Base-by-base conservation (phyloP, 2,113 vertebrate genomes). In the Dromiciops gliroides region DNA sequence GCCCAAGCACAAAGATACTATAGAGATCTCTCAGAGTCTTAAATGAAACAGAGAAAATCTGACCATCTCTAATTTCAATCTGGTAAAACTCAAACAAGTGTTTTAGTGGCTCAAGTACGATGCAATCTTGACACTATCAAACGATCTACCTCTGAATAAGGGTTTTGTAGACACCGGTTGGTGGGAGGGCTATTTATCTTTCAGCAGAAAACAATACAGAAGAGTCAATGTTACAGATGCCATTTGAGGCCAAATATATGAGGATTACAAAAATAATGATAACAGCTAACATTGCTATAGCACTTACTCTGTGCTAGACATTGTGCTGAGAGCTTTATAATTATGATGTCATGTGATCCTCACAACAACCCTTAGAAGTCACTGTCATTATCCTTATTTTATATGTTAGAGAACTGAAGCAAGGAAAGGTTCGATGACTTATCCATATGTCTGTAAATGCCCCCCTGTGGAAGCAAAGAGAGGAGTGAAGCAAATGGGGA, bases 41-140 rank as follows among this genome's bases (percentile, higher is more conserved):
- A 44, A 83, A 83, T 83, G 89, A 44, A 48, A 23, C 0, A 48
- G 92, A 52, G 31, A 51, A 14, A 48, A 90, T 95, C 37, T 90
- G 22, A 0, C 23, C 75, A 90, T 3, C 16, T 91, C 83, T 22
- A 49, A 51, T 51, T 4, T 51, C 51, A 25, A 53, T 22, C 53
- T 94, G 56, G 9, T 92, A 7, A 93, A 96, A 93, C 91, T 60
- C 83, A 48, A 95, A 37, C 49, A 92, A 90, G 47, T 51, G 5
- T 11, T 12, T 94, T 10, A 94, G 0, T 92, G 48, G 56, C 88
- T 0, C 37, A 89, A 51, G 1, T 67, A 60, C 1, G 19, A 93
- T 28, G 49, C 47, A 94, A 67, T 26, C 51, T 37, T 28, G 1
- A 31, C 16, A 89, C 47, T 44, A 51, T 11, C 90, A 47, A 90